Base-by-base conservation (phyloP, 2,113 vertebrate species). In the Amphiprion ocellaris region DNA sequence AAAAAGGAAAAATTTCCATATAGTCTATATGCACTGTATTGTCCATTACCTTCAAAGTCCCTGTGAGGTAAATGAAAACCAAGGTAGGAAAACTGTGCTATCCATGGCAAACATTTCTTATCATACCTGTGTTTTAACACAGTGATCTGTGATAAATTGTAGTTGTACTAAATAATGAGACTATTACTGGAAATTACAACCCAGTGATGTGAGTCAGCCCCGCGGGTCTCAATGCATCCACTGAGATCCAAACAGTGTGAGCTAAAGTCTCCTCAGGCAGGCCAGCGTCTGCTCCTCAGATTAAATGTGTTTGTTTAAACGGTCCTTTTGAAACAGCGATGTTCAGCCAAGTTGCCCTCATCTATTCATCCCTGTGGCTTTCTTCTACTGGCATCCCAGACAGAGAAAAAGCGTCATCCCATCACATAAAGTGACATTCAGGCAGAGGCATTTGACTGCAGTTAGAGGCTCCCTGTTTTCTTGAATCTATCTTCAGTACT, bases 261-360 rank as follows among this genome's bases (percentile, higher is more conserved):
- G 69, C 49, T 55, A 17, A 74, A 49, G 61, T 30, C 62, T 79
- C 83, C 77, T 75, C 53, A 14, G 62, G 69, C 77, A 37, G 77
- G 33, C 65, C 50, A 64, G 55, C 46, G 14, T 77, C 79, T 75
- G 63, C 68, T 78, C 41, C 52, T 54, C 61, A 30, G 69, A 69
- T 71, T 69, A 71, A 77, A 72, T 12, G 5, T 70, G 82, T 82
- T 84, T 58, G 56, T 84, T 86, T 84, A 81, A 87, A 65, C 33
- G 62, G 79, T 71, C 60, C 66, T 82, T 81, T 65, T 70, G 59
- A 79, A 76, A 81, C 60, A 52, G 79, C 56, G 14, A 73, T 76
- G 83, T 81, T 87, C 86, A 71, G 86, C 84, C 77, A 83, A 86
- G 76, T 66, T 70, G 41, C 52, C 68, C 67, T 90, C 76, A 58